Base-by-base conservation (phyloP, 1,140 invertebrate species). In the Mizuhopecten yessoensis region DNA sequence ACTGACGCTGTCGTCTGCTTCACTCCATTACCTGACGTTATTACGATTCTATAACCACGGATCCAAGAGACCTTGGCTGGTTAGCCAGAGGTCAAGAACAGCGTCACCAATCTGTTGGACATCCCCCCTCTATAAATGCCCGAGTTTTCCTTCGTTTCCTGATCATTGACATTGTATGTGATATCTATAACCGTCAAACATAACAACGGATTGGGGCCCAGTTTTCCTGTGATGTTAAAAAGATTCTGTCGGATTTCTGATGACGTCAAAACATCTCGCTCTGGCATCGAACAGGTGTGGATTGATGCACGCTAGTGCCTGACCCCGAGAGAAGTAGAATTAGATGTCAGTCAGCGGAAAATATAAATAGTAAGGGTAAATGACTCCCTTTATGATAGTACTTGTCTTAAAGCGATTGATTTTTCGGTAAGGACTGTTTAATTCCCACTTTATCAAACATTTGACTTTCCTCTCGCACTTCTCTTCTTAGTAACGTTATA, bases 51-150 rank as follows among this genome's bases (percentile, higher is more conserved):
- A n/a, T n/a, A n/a, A n/a, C n/a, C n/a, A 13, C 5, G 36, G 13
- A 13, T 45, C 42, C n/a, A 17, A 29, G 57, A 29, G 57, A 75
- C 57, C 57, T 75, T 75, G 23, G 1, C n/a, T 75, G 57, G 57
- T 75, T 75, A 75, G 57, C 57, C 57, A 75, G 23, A 75, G 57
- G 57, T 75, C 57, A 75, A 75, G 23, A 75, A 75, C 23, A 75
- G 57, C 57, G 57, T 75, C 57, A 75, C n/a, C 57, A n/a, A 75
- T 75, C 57, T 2, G 1, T 49, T 23, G 45, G n/a, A n/a, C n/a
- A n/a, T n/a, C n/a, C n/a, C n/a, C n/a, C n/a, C n/a, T n/a, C n/a
- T n/a, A n/a, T n/a, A n/a, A n/a, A n/a, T 49, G 10, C 45, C 2
- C 45, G 3, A 49, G 45, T 49, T 49, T 9, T 75, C 57, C 2